Conservation (phyloP, 2,113 vertebrate species). For the Formicarius rufipectus region DNA sequence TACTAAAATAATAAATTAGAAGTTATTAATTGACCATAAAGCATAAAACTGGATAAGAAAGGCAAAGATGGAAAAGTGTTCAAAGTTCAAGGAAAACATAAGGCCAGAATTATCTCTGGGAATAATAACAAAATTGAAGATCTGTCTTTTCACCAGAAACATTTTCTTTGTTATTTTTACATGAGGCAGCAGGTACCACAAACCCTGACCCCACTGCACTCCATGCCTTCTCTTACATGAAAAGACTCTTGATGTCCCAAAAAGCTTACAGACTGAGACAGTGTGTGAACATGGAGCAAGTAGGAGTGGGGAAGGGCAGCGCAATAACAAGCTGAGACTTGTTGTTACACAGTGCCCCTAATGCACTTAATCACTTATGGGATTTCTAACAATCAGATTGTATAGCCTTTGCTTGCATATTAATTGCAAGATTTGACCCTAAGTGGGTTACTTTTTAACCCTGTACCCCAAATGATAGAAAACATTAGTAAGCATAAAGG, state of each 20-base stretch:
- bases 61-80: background rate
- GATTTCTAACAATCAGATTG: background rate
- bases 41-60: background rate
- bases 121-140: background rate
- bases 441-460: background rate
- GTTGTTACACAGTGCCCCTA: background rate
- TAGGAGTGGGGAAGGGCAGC: background rate
- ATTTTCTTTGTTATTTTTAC: background rate
- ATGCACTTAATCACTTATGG: background rate
- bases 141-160: background rate
- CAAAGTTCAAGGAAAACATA: background rate
- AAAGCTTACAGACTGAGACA: background rate
- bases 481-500: background rate
- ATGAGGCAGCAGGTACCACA: background rate
- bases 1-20: background rate
- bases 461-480: background rate
- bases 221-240: accelerated
- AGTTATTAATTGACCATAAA: background rate
- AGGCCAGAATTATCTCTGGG: background rate
- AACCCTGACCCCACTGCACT: background rate
- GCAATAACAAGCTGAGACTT: accelerated
- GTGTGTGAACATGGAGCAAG: background rate
- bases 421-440: background rate
- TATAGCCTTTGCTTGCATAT: background rate
- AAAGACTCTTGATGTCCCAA: background rate